These are phyloP conservation scores for Idaea dimidiata DNA, from an alignment of 2,888 invertebrate genomes.

Conservation along the genomic window DNA sequence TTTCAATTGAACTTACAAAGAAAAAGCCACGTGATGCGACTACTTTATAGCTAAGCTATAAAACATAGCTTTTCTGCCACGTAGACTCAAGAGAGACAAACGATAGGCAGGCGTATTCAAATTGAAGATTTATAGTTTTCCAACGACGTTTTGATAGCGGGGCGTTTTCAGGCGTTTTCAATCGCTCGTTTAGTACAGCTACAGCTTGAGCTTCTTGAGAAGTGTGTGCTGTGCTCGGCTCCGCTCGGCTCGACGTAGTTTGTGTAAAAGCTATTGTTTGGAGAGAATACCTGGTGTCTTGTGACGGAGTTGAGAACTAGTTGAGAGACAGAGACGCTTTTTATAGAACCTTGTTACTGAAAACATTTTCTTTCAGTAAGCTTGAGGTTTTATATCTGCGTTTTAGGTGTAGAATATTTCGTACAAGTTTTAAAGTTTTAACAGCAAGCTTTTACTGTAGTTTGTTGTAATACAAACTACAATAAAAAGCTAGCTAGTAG, in stretches of 20 bases:
- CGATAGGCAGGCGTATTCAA: neutral
- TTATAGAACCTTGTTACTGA: conserved; percentile 4
- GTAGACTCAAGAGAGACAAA: neutral
- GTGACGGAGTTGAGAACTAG: conserved; percentile 27
- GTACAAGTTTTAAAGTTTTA: neutral
- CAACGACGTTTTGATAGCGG: neutral
- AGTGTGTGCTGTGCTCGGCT: conserved; percentile 24
- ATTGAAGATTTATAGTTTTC: conserved; percentile 2
- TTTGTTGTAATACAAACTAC: too few species aligned
- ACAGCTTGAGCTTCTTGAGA: conserved; percentile 32
- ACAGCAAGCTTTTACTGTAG: too few species aligned
- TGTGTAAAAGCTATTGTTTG: conserved; percentile 57
- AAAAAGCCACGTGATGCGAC: neutral
- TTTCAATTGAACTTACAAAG: neutral
- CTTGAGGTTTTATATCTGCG: neutral
- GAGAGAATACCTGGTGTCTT: conserved; percentile 50
- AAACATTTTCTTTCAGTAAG: conserved; percentile 1
- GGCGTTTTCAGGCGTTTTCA: conserved; percentile 7
- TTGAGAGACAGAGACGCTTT: conserved; percentile 9
- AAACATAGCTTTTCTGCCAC: neutral
- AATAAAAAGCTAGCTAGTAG: too few species aligned
- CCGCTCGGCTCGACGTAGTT: conserved; percentile 30
- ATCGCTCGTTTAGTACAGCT: conserved; percentile 39
- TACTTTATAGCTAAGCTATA: neutral
- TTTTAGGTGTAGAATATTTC: neutral